A percentile compares a stretch with the other conserved stretches of the same genome.
Evolutionary conservation across 1,140 invertebrate species (phyloP).

Genomic region (Chlorops oryzae): DNA sequence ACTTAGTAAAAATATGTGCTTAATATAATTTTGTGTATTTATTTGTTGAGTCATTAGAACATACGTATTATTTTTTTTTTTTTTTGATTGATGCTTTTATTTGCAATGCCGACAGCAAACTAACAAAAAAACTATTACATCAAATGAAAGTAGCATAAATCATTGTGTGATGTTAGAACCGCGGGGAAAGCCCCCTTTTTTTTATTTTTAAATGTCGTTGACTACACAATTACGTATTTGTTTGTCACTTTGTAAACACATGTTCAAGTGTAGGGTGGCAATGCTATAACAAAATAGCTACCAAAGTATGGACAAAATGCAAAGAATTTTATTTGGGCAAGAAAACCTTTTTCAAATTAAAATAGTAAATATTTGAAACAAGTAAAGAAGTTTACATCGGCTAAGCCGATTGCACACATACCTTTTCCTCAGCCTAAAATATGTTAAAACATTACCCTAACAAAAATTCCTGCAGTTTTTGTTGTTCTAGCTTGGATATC

Average conservation of each 20-base stretch:
- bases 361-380: no score
- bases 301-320: not conserved
- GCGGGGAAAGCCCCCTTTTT: conserved; percentile 1
- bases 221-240: not conserved
- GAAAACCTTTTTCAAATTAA: not conserved
- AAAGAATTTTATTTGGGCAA: conserved; percentile 3
- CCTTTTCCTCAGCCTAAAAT: no score
- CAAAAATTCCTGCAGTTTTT: no score
- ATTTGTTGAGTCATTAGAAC: no score
- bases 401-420: no score
- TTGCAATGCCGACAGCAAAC: not conserved
- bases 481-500: no score
- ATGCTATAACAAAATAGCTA: conserved; percentile 1
- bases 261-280: not conserved
- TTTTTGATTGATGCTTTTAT: not conserved
- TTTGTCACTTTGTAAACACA: not conserved
- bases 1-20: no score
- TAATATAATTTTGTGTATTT: no score
- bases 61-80: not conserved
- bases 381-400: no score
- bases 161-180: not conserved
- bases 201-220: not conserved
- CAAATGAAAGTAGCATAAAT: not conserved
- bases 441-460: no score
- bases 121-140: conserved; percentile 4